Evolutionary conservation across 1,140 invertebrate species (phyloP).

Genomic region (Wiebesia pumilae): DNA sequence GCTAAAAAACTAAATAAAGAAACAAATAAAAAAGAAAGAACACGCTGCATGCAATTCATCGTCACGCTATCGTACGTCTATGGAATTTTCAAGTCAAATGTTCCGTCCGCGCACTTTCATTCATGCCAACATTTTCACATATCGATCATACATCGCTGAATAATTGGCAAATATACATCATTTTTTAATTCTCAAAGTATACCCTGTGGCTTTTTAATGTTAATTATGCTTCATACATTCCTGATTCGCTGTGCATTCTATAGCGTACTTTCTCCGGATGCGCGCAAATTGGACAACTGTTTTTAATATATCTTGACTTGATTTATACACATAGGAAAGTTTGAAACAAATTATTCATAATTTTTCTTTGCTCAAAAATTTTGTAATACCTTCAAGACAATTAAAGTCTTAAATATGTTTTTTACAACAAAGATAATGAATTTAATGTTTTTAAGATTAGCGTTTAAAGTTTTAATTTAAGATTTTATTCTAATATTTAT

Average conservation of each 20-base stretch:
- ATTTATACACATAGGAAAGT: neutral
- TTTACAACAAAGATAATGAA: too few relatives aligned
- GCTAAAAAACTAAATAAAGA: neutral
- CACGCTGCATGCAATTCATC: slow-evolving; percentile 9
- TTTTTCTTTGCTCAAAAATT: neutral
- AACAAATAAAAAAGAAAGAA: slow-evolving; percentile 3
- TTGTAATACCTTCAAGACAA: neutral
- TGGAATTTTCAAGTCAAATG: slow-evolving; percentile 11
- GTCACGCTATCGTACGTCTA: slow-evolving; percentile 11
- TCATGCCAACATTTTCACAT: neutral
- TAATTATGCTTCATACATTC: slow-evolving; percentile 1
- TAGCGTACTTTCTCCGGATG: slow-evolving; percentile 44
- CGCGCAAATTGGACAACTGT: slow-evolving; percentile 38
- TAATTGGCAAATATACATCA: neutral
- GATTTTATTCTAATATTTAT: too few relatives aligned
- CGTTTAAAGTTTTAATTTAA: too few relatives aligned
- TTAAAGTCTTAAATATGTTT: neutral
- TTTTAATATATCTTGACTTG: neutral
- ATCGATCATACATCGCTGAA: neutral
- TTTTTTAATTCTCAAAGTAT: slow-evolving; percentile 4
- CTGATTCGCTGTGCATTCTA: neutral
- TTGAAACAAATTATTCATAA: neutral
- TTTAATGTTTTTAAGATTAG: too few relatives aligned
- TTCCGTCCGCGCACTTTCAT: neutral
- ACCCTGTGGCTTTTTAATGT: neutral